phyloP scores from a whole-genome alignment of 2,113 vertebrate species.

The Hassar affinis region DNA sequence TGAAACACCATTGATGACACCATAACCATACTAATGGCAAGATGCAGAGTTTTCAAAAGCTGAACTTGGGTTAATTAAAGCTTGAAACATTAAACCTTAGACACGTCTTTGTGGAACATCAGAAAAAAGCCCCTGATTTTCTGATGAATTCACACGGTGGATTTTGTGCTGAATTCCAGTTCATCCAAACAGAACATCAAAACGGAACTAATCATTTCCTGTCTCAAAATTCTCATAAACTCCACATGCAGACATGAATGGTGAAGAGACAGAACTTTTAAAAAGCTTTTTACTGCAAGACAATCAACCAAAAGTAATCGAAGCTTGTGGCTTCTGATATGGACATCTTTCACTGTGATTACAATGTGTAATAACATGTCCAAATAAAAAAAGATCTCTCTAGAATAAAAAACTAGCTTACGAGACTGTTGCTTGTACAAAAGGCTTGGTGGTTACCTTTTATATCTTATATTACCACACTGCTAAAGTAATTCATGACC shows the following conservation, averaged over 20 bases:
- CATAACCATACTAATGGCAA: background rate
- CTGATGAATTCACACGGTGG: background rate
- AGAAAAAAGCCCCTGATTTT: background rate
- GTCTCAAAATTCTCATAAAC: background rate
- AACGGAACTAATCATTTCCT: background rate
- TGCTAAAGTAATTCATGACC: background rate
- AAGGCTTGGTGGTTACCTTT: background rate
- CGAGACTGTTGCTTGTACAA: background rate
- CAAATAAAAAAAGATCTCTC: background rate
- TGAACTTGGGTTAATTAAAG: background rate
- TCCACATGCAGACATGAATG: background rate
- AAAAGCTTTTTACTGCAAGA: background rate
- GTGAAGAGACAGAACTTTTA: background rate
- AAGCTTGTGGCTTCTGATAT: background rate
- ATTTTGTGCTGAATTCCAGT: background rate
- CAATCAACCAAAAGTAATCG: background rate
- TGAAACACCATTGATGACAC: conserved; percentile 8
- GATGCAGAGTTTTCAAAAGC: too few relatives aligned
- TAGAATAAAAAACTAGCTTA: background rate
- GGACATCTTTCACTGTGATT: background rate
- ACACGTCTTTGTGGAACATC: background rate
- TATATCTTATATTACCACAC: background rate
- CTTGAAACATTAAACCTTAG: background rate
- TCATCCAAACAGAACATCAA: background rate
- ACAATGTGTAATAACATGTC: background rate